Evolutionary conservation across 2,113 vertebrate genomes (phyloP).

Genomic region (Galbula dea): DNA sequence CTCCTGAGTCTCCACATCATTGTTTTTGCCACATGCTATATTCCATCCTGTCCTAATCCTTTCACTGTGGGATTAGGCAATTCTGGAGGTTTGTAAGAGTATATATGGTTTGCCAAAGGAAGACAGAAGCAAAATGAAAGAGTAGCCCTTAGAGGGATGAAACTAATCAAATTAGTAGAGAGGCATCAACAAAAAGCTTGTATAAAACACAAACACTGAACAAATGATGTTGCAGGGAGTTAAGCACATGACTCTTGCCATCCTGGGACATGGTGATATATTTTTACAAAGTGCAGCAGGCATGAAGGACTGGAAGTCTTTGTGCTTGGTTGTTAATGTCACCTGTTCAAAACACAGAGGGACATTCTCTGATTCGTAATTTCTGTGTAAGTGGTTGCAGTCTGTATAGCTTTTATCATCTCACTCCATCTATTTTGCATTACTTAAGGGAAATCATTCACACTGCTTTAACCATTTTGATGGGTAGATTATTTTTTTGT

Average conservation of each 20-base stretch:
- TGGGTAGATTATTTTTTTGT: background rate
- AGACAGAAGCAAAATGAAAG: background rate
- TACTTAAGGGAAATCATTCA: background rate
- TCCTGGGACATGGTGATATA: background rate
- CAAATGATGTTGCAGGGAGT: background rate
- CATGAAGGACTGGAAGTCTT: background rate
- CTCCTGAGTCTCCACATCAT: background rate
- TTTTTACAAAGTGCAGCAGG: background rate
- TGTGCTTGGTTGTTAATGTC: background rate
- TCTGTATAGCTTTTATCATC: background rate
- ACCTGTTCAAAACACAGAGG: background rate
- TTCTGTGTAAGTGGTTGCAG: background rate
- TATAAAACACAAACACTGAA: background rate
- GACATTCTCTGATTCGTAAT: background rate
- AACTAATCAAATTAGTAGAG: background rate
- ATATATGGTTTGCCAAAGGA: background rate
- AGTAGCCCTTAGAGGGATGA: background rate
- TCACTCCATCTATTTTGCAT: background rate
- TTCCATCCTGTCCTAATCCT: background rate
- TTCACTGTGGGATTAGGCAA: background rate
- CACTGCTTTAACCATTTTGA: background rate
- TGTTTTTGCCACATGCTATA: background rate
- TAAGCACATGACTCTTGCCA: background rate
- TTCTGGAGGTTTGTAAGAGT: background rate
- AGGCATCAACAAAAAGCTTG: background rate